Percentiles rank a stretch among this genome's conserved stretches.
phyloP scores from a whole-genome alignment of 2,888 invertebrate species.

The Agonopterix heracliana region DNA sequence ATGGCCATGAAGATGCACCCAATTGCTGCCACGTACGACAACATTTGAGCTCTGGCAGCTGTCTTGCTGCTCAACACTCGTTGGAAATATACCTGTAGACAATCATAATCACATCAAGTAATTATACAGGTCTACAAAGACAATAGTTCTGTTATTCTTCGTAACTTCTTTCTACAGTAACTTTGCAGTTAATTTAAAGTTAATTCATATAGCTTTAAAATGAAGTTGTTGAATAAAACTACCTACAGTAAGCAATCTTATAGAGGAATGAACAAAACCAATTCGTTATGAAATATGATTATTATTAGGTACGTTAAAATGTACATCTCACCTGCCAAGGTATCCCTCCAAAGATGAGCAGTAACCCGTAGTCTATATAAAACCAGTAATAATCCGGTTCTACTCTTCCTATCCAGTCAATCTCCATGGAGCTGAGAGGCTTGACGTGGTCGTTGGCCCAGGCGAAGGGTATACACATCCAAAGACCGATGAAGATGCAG shows the following conservation, averaged over 20 bases:
- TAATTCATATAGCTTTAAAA: too few relatives aligned
- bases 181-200: too few relatives aligned
- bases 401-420: constrained; percentile 92
- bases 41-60: constrained; percentile 92
- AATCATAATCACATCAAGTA: not conserved
- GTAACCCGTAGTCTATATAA: constrained; percentile 91
- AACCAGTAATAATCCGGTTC: constrained; percentile 84
- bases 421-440: constrained; percentile 87
- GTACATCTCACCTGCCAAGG: constrained; percentile 92
- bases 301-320: too few relatives aligned
- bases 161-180: too few relatives aligned
- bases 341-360: constrained; percentile 96
- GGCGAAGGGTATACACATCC: constrained; percentile 98
- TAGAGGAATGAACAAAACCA: too few relatives aligned
- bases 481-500: constrained; percentile 98
- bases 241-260: too few relatives aligned
- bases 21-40: constrained; percentile 96
- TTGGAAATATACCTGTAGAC: constrained; percentile 93
- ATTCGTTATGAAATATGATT: too few relatives aligned
- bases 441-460: constrained; percentile 91
- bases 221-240: too few relatives aligned
- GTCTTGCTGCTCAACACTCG: constrained; percentile 97
- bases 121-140: not conserved
- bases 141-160: too few relatives aligned
- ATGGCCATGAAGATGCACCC: constrained; percentile 98